Evolutionary conservation across 2,888 invertebrate genomes (phyloP), one percentile per base, ranked within the genome.

Genomic region (Chymomyza procnemis): DNA sequence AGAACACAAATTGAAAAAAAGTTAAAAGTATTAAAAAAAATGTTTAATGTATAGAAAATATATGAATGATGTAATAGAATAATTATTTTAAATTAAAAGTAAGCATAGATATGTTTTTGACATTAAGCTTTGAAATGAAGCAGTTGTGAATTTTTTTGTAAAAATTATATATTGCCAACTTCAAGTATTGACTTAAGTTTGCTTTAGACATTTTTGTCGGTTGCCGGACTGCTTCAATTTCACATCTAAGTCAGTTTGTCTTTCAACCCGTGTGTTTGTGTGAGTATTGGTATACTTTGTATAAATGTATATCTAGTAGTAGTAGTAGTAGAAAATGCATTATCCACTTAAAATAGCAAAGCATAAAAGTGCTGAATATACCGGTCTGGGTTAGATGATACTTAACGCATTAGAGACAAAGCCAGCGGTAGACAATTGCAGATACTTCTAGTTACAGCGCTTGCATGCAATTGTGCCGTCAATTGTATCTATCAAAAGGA

Each of bases 311-410:
- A 73, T 60, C 64, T 18, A n/a, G n/a, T n/a, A n/a, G 16, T 54
- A 26, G 19, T 74, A 55, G 62, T 61, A 69, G 67, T 65, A 77
- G 80, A 78, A 87, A 80, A 85, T 79, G 85, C 77, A 86, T 85
- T 82, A 85, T 79, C 76, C 80, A 88, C 74, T 75, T 80, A 81
- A 73, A 72, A 67, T 41, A 73, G 71, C 73, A 73, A 70, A 66
- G 69, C 67, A 78, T n/a, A 72, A 75, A 80, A 78, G 73, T 72
- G 65, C 67, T 76, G 71, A 58, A 58, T 69, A 58, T 69, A 64
- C 56, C 70, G 63, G 61, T 68, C 75, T 78, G 69, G 67, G 73
- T 66, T 69, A 70, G 75, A 66, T 67, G 85, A 68, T 82, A 73
- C 78, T 83, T 80, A 85, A 68, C 71, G 69, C 71, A 64, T 71